These are phyloP conservation scores for Rotaria sp. DNA, from an alignment of 2,888 invertebrate genomes.

Conservation along the genomic window DNA sequence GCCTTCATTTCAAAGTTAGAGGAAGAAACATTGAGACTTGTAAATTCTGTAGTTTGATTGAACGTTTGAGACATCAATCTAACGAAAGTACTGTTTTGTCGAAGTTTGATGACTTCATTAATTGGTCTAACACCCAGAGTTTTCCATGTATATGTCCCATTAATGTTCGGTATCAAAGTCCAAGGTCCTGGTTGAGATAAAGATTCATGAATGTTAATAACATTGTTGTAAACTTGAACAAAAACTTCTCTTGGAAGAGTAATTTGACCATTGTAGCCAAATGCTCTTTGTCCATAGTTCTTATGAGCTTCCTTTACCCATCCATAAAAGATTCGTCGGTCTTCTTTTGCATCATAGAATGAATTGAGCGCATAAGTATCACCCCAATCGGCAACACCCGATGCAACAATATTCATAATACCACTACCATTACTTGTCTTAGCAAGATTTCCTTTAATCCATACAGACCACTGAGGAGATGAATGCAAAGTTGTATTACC, in stretches of 20 bases:
- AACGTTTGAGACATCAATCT: not conserved
- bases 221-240: not conserved
- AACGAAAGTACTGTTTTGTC: not conserved
- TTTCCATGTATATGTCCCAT: not conserved
- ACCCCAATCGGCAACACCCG: conserved; percentile 11
- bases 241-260: conserved; percentile 13
- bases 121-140: conserved; percentile 4
- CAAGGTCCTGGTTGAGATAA: not conserved
- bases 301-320: not conserved
- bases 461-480: not conserved
- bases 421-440: not conserved
- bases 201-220: not conserved
- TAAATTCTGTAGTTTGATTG: not conserved
- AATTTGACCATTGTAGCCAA: conserved; percentile 17
- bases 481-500: not conserved
- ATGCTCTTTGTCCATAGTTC: not conserved
- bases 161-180: not conserved
- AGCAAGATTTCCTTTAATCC: not conserved
- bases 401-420: not conserved
- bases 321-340: conserved; percentile 1
- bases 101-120: not conserved
- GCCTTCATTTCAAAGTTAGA: not conserved
- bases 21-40: not conserved
- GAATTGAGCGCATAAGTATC: conserved; percentile 21
- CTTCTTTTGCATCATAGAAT: not conserved